These are phyloP conservation scores for Desmodus rotundus DNA, from an alignment of 2,113 vertebrate genomes.

Conservation along the genomic window DNA sequence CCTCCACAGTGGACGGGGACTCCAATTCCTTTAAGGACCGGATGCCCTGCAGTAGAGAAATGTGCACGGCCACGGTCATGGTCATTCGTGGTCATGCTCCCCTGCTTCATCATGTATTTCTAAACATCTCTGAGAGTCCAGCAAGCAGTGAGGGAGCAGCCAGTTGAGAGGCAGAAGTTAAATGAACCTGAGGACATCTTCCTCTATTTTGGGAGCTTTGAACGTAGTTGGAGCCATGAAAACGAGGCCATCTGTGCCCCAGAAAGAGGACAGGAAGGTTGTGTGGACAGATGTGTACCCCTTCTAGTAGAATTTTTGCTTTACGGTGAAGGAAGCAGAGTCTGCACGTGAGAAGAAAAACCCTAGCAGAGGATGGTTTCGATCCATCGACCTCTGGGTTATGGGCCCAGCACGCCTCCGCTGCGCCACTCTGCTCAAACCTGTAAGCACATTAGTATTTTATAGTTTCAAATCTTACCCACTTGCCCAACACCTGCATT, in stretches of 20 bases:
- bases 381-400: neutral
- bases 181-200: neutral
- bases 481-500: neutral
- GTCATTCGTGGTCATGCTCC: neutral
- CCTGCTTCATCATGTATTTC: neutral
- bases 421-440: neutral
- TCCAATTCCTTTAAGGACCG: neutral
- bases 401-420: constrained; percentile 38
- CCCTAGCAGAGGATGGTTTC: neutral
- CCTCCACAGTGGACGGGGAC: neutral
- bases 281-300: neutral
- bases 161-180: neutral
- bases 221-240: neutral
- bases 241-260: neutral
- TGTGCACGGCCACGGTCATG: too few species aligned
- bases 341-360: neutral
- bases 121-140: neutral
- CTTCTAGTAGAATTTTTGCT: neutral
- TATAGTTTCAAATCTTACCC: accelerated
- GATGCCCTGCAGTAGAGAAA: neutral
- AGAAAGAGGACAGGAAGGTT: neutral
- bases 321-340: neutral
- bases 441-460: accelerated
- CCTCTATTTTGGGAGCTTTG: neutral
- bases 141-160: neutral